Conservation (phyloP, 2,888 invertebrate genomes). For the Heliconius cydno region DNA sequence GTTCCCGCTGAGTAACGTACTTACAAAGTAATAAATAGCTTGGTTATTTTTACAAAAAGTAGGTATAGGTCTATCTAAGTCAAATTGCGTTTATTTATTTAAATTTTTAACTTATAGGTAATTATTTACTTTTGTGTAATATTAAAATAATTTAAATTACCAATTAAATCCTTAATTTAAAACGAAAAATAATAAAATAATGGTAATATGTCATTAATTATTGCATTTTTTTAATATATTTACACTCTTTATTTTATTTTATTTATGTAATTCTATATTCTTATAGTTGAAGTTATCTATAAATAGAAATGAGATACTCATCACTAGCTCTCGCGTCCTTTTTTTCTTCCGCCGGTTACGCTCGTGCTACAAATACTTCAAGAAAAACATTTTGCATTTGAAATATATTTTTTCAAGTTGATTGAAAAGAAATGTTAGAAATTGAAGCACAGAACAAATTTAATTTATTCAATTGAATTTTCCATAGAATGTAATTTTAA, state of each 20-base stretch:
- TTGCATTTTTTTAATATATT: background rate
- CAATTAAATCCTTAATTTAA: too few relatives aligned
- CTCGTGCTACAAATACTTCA: conserved; percentile 13
- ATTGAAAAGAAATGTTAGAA: conserved; percentile 20
- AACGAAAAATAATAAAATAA: too few relatives aligned
- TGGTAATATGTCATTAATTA: background rate
- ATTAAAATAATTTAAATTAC: too few relatives aligned
- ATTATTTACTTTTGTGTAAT: too few relatives aligned
- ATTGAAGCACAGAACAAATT: background rate
- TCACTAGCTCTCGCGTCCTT: conserved; percentile 3
- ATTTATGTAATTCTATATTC: background rate
- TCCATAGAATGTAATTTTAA: background rate
- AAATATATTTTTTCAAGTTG: background rate
- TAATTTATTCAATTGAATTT: conserved; percentile 6
- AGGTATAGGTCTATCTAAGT: too few relatives aligned
- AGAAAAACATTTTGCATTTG: conserved; percentile 19
- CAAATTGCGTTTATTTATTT: too few relatives aligned
- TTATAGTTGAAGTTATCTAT: conserved; percentile 1
- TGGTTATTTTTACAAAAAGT: too few relatives aligned
- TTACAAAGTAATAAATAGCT: too few relatives aligned
- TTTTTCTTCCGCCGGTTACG: conserved; percentile 13
- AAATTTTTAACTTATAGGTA: too few relatives aligned
- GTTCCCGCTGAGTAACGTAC: too few relatives aligned
- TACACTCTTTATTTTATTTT: background rate
- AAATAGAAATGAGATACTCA: conserved; percentile 10